Evolutionary conservation across 2,797 vertebrate genomes (phyloP), one percentile per base, ranked within the genome.

Genomic region (Coccyzus lansbergi): DNA sequence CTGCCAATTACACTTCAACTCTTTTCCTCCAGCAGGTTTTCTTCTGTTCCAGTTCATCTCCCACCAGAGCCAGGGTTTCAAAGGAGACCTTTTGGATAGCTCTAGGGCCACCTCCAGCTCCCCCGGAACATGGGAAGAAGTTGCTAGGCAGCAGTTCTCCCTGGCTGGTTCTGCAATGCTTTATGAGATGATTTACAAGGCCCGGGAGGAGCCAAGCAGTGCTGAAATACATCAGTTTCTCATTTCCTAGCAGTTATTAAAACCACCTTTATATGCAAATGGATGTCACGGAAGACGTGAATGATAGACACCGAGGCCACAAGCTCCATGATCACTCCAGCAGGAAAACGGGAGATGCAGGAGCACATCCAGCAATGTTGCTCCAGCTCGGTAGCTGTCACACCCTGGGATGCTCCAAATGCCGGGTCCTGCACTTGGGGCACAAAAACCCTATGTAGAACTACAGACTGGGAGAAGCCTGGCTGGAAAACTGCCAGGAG

Each of bases 161-260:
- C 87, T 77, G 84, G 33, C 92, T 93, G 89, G 95, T 90, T 82
- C 88, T 75, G 85, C 90, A 12, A 93, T 83, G 81, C 82, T 64
- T 88, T 90, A 92, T 77, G 90, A 81, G 56, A 58, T 72, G 76
- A 94, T 94, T 97, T 95, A 94, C 80, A 75, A 88, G 84, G 82
- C 71, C 89, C 80, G 64, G 90, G 85, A 94, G 80, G n/a, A 93
- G 83, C 64, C 70, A 62, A 64, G 80, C n/a, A 81, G 95, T 92
- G 69, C 86, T 51, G 92, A 96, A 96, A 93, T 94, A 59, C 69
- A 96, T 96, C 97, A 93, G 88, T 94, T 95, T 92, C 92, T 95
- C 78, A 59, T 82, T 79, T 85, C 74, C 86, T 79, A 49, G 42
- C 59, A 46, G 78, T 79, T 94, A 70, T 84, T 79, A 82, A 90